Evolutionary conservation across 1,140 invertebrate species (phyloP), one percentile per base, ranked within the genome.

Genomic region (Calosoma granatense): DNA sequence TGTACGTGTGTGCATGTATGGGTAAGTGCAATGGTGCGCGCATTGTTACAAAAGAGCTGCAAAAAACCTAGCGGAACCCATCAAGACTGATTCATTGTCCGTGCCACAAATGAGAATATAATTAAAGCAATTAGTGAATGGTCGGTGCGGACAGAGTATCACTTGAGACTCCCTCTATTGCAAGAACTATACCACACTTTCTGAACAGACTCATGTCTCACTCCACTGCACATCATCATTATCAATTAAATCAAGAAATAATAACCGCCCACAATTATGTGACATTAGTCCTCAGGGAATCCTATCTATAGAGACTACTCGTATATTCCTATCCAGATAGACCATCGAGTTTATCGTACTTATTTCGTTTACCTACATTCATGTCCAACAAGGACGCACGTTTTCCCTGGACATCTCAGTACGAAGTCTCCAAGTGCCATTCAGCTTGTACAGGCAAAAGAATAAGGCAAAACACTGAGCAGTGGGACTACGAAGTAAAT

Each of bases 61-160:
- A 9, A 47, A 47, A 36, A 47, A 47, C 9, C 9, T 12, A 47
- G 17, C 17, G 41, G 41, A 47, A 47, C 41, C 41, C 41, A 47
- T 47, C 41, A 47, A 47, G 41, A 47, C 41, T 47, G 41, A 47
- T 47, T 47, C 41, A 47, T 47, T 47, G 41, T 47, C 41, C 41
- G 41, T 47, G 41, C 41, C 41, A 47, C 41, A 47, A 47, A 47
- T 47, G 41, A 47, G 41, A 47, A 47, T 9, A 47, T 47, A 47
- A 47, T 47, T 47, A 17, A 47, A 47, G 41, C 41, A 47, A 47
- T 47, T 47, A 47, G 41, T 47, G 41, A 17, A 47, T 47, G 41
- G 41, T 12, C 41, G 6, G n/a, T n/a, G n/a, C 26, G 41, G 3
- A 12, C 15, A 17, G 41, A 47, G 41, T 47, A 47, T 47, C 41